Evolutionary conservation across 2,797 vertebrate species (phyloP), one percentile per base, ranked within the genome.

Genomic region (Pseudopleuronectes americanus): DNA sequence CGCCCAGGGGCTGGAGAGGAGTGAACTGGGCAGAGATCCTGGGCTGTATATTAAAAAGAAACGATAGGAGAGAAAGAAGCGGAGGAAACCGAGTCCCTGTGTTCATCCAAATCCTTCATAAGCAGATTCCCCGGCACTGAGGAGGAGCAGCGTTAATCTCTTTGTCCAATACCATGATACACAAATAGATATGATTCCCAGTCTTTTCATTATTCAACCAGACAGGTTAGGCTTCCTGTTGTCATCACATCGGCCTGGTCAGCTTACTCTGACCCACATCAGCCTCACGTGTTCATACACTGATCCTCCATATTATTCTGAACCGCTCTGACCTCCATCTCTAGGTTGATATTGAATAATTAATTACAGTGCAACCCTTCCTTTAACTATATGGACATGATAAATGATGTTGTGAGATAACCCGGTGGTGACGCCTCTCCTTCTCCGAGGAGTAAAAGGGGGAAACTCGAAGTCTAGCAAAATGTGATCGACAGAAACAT

Each of bases 111-210:
- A 85, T 87, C 73, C 53, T 56, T 64, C 47, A 71, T 81, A 77
- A 86, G 60, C 64, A 81, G 77, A 89, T 83, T 85, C 17, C 57
- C 36, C 64, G 61, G 61, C 57, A 57, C 81, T 77, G 74, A 52
- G 72, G 71, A 63, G 74, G 83, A 84, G 77, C 81, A 86, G 59
- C 69, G 33, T 71, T 82, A 83, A 91, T 89, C 73, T 28, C 38
- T 71, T 81, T 84, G 48, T 77, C 64, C 57, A 57, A 38, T 60
- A 70, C 13, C 48, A 85, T 76, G 58, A 89, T 87, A 77, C 28
- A 63, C 52, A 81, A 69, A 86, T 43, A 72, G 4, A 64, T 67
- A 64, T 68, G 63, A 83, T 78, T 71, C 51, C 24, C 8, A 38
- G 52, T 52, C 26, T 62, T 70, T 72, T 73, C 43, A 79, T 58